Evolutionary conservation across 2,888 invertebrate genomes (phyloP).

Genomic region (Agrochola circellaris): DNA sequence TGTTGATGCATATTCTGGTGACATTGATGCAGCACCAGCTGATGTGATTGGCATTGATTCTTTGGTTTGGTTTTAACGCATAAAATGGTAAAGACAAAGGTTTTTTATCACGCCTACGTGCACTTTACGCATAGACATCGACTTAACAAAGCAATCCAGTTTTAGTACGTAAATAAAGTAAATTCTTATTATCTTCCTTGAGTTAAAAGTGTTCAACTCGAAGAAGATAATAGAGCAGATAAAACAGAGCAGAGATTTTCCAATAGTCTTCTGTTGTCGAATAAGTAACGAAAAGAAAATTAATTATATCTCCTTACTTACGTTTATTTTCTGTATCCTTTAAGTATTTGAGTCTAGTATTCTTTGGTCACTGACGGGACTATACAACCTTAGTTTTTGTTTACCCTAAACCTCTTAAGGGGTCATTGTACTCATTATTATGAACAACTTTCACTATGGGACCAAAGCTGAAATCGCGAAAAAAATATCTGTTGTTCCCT

Average conservation of each 20-base stretch:
- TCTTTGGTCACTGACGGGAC: neutral
- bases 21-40: neutral
- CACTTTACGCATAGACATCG: neutral
- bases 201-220: neutral
- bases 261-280: neutral
- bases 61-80: neutral
- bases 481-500: no score
- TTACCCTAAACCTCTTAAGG: no score
- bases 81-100: neutral
- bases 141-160: neutral
- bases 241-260: neutral
- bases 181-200: no score
- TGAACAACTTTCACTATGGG: no score
- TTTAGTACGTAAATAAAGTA: no score
- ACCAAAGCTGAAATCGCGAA: no score
- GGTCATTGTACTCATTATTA: no score
- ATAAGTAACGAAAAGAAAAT: neutral
- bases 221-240: neutral
- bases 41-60: constrained; percentile 7
- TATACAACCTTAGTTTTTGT: no score
- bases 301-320: neutral
- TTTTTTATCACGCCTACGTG: neutral
- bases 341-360: neutral
- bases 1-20: constrained; percentile 1
- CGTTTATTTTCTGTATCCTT: no score